phyloP scores from a whole-genome alignment of 2,888 invertebrate genomes.

The Lepidocyrtinus sp. region DNA sequence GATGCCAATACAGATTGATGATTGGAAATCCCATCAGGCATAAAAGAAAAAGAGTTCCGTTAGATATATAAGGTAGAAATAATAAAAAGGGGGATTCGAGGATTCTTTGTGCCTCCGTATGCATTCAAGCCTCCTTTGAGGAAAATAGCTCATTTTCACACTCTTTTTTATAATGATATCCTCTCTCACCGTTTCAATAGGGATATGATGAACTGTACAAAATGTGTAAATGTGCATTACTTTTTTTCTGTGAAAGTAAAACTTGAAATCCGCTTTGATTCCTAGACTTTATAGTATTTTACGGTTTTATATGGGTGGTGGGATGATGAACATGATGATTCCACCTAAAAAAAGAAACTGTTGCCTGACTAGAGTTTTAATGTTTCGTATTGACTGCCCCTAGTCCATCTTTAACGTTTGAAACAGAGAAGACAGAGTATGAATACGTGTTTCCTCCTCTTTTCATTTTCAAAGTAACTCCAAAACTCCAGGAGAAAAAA shows the following conservation, averaged over 20 bases:
- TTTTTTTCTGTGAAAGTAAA: too few species aligned
- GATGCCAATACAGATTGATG: constrained; percentile 33
- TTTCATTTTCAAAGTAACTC: not conserved
- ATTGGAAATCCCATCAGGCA: constrained; percentile 36
- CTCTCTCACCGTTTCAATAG: not conserved
- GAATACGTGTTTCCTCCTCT: constrained; percentile 21
- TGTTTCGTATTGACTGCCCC: constrained; percentile 18
- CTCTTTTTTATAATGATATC: constrained; percentile 12
- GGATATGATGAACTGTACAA: not conserved
- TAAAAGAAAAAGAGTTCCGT: not conserved
- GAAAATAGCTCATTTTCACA: constrained; percentile 46
- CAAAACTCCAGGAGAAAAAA: constrained; percentile 8
- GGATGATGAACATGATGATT: constrained; percentile 32
- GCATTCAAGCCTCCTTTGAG: not conserved
- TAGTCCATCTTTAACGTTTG: not conserved
- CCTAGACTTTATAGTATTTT: too few species aligned
- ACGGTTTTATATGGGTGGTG: not conserved
- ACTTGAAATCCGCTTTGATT: not conserved
- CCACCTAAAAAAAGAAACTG: constrained; percentile 34
- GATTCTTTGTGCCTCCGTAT: too few species aligned
- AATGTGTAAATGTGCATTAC: too few species aligned
- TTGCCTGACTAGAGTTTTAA: constrained; percentile 59
- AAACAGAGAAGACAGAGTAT: not conserved
- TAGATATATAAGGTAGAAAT: too few species aligned
- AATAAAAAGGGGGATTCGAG: too few species aligned